Conservation (phyloP, 2,888 invertebrate species). For the Chamaedrilus cognettii region DNA sequence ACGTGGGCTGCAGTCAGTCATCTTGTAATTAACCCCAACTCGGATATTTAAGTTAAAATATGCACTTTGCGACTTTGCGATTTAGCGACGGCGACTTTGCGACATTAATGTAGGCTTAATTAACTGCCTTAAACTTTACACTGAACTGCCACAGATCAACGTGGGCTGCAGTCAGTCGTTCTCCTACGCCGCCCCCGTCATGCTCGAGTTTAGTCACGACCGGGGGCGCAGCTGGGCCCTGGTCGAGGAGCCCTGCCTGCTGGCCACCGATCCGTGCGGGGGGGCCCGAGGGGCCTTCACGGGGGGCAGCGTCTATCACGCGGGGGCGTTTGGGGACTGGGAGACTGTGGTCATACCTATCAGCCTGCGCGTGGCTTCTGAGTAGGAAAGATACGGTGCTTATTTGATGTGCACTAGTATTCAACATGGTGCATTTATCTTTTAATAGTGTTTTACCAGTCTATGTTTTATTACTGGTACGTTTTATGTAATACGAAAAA, state of each 20-base stretch:
- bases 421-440: no score
- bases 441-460: no score
- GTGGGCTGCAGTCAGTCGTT: constrained; percentile 57
- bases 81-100: no score
- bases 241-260: constrained; percentile 54
- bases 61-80: no score
- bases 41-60: neutral
- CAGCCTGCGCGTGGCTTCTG: constrained; percentile 48
- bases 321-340: constrained; percentile 58
- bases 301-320: constrained; percentile 56
- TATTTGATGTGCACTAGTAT: no score
- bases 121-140: no score
- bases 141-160: constrained; percentile 49
- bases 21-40: no score
- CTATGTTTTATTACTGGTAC: no score
- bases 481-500: no score
- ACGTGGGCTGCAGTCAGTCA: constrained; percentile 56
- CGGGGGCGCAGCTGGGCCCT: constrained; percentile 56
- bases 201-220: constrained; percentile 57
- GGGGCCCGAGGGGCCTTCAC: constrained; percentile 41
- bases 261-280: constrained; percentile 48
- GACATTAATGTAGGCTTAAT: no score
- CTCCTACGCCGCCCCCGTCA: constrained; percentile 54
- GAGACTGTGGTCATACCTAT: constrained; percentile 54
- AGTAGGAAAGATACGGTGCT: no score